Conservation (phyloP, 2,113 vertebrate species). For the Nestor notabilis region DNA sequence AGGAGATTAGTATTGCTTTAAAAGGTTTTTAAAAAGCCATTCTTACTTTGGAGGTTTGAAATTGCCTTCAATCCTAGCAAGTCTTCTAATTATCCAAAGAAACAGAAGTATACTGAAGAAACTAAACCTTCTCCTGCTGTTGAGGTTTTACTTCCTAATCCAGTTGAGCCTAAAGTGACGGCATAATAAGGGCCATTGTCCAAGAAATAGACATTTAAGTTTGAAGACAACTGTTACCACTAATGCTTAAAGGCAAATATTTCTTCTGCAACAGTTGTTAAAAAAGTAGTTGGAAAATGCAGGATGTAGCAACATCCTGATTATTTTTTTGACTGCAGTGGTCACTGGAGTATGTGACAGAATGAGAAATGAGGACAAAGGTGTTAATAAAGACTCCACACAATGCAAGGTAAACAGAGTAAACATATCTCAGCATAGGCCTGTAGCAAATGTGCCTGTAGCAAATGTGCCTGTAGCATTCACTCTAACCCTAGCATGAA, state of each 20-base stretch:
- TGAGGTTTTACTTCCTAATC: background rate
- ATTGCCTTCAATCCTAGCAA: background rate
- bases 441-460: accelerated
- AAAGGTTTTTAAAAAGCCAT: background rate
- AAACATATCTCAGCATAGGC: accelerated
- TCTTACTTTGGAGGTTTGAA: background rate
- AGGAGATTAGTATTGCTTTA: background rate
- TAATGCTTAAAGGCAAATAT: background rate
- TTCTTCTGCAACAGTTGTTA: background rate
- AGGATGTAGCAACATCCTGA: background rate
- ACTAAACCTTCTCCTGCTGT: background rate
- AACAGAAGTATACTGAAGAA: background rate
- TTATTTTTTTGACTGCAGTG: accelerated
- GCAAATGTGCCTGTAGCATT: background rate
- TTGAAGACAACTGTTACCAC: background rate
- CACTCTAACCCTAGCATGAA: background rate
- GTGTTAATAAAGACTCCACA: background rate
- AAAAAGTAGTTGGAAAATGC: background rate
- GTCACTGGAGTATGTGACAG: background rate
- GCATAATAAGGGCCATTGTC: background rate
- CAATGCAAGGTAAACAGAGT: background rate
- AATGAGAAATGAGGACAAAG: background rate
- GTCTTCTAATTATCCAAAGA: background rate
- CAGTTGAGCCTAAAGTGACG: background rate
- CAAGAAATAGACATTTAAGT: background rate